These are phyloP conservation scores for Nasonovia ribisnigri DNA, from an alignment of 2,888 invertebrate genomes.

Conservation along the genomic window DNA sequence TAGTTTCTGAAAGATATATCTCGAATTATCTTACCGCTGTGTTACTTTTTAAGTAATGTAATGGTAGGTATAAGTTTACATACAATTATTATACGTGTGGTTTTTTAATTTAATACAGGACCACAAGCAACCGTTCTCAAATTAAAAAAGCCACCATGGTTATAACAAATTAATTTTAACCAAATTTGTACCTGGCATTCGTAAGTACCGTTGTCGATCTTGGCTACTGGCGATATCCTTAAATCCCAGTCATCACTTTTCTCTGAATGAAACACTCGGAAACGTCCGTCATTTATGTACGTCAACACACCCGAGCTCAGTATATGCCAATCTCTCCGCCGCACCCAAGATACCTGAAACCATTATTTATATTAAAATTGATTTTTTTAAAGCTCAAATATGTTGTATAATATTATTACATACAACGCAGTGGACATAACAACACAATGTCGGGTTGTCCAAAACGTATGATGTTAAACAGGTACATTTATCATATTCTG, in stretches of 20 bases:
- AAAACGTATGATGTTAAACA: neutral
- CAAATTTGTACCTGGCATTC: conserved; percentile 70
- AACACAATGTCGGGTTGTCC: neutral
- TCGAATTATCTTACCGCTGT: neutral
- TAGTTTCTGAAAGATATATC: neutral
- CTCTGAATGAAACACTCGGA: conserved; percentile 71
- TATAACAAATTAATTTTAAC: neutral
- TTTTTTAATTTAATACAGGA: neutral
- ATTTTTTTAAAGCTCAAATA: neutral
- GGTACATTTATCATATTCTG: neutral
- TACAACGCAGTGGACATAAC: neutral
- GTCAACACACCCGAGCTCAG: conserved; percentile 71
- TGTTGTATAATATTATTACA: neutral
- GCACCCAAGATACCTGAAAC: conserved; percentile 71
- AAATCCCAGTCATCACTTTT: conserved; percentile 72
- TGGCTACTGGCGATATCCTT: conserved; percentile 71
- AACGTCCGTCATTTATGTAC: conserved; percentile 71
- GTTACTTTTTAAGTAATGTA: neutral
- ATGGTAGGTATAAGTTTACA: neutral
- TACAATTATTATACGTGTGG: neutral
- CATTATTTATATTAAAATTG: neutral
- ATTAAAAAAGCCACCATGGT: neutral
- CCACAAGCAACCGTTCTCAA: neutral
- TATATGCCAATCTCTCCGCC: conserved; percentile 72
- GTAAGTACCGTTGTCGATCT: conserved; percentile 71